Evolutionary conservation across 1,140 invertebrate genomes (phyloP).

Genomic region (Platyscapa corneri): DNA sequence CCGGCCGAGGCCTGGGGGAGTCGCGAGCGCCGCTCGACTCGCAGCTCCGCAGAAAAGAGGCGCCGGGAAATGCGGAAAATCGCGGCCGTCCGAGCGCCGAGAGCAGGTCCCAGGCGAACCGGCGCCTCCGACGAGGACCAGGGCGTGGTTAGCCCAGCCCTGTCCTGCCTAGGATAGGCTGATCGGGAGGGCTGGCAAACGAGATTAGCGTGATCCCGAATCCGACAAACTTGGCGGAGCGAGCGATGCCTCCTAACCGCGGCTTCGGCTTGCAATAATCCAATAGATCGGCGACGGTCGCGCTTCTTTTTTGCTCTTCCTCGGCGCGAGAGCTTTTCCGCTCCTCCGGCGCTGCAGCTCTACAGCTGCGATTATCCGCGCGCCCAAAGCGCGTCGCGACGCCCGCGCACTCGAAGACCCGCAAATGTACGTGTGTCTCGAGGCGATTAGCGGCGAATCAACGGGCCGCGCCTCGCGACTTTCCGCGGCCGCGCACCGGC

Average conservation of each 20-base stretch:
- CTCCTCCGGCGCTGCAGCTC: conserved; percentile 32
- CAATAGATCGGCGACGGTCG: conserved; percentile 65
- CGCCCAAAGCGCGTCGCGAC: not conserved
- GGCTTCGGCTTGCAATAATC: conserved; percentile 66
- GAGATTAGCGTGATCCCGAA: conserved; percentile 75
- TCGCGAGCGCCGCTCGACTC: too few relatives aligned
- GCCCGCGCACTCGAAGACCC: conserved; percentile 61
- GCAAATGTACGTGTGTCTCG: conserved; percentile 55
- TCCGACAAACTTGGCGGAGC: conserved; percentile 69
- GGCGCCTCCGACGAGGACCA: conserved; percentile 33
- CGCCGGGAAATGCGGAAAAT: not conserved
- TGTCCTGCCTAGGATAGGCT: conserved; percentile 68
- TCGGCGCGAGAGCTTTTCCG: not conserved
- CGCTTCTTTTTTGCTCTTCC: not conserved
- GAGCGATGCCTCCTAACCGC: conserved; percentile 70
- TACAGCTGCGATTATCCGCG: conserved; percentile 50
- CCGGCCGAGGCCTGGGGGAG: too few relatives aligned
- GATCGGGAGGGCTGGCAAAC: conserved; percentile 69
- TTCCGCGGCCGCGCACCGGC: not conserved
- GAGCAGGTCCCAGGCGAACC: not conserved
- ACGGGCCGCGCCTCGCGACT: not conserved
- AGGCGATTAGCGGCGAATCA: not conserved
- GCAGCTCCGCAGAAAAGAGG: too few relatives aligned
- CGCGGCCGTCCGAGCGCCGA: not conserved
- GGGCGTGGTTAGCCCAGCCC: conserved; percentile 72